phyloP scores from a whole-genome alignment of 2,888 invertebrate species.

The Chloroclystis v-ata region DNA sequence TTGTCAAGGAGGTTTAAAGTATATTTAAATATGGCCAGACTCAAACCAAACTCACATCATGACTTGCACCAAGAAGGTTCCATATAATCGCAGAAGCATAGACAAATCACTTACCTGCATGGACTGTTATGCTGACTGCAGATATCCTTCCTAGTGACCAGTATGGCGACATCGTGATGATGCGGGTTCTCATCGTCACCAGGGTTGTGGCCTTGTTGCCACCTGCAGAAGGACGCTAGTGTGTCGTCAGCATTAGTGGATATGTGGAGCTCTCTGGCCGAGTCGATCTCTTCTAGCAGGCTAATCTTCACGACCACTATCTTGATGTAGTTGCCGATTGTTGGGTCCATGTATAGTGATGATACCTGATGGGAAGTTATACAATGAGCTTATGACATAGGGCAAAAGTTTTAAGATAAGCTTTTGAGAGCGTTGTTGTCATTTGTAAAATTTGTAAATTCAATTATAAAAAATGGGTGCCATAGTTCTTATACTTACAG shows the following conservation, averaged over 20 bases:
- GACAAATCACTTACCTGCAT: slow-evolving; percentile 65
- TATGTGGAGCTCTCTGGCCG: slow-evolving; percentile 82
- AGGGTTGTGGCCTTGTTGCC: slow-evolving; percentile 88
- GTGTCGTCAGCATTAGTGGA: slow-evolving; percentile 90
- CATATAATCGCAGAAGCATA: no score
- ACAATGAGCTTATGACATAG: no score
- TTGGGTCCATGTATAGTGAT: slow-evolving; percentile 89
- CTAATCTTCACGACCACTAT: slow-evolving; percentile 92
- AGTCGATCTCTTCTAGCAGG: slow-evolving; percentile 82
- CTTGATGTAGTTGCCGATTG: slow-evolving; percentile 93
- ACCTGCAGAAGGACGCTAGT: slow-evolving; percentile 89
- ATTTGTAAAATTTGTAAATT: no score
- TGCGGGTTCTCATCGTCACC: slow-evolving; percentile 87
- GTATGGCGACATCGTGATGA: slow-evolving; percentile 93
- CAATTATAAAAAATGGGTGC: no score
- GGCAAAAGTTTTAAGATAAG: no score
- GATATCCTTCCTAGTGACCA: slow-evolving; percentile 88
- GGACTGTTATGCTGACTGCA: slow-evolving; percentile 79
- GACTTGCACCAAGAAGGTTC: no score
- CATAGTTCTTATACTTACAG: no score
- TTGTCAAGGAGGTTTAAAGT: no score
- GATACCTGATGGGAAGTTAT: slow-evolving; percentile 74
- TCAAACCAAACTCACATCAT: no score
- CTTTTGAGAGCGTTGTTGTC: neutral
- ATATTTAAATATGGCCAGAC: no score